These are phyloP conservation scores for Aradophagus sp. DNA, from an alignment of 1,140 invertebrate species.

Conservation along the genomic window DNA sequence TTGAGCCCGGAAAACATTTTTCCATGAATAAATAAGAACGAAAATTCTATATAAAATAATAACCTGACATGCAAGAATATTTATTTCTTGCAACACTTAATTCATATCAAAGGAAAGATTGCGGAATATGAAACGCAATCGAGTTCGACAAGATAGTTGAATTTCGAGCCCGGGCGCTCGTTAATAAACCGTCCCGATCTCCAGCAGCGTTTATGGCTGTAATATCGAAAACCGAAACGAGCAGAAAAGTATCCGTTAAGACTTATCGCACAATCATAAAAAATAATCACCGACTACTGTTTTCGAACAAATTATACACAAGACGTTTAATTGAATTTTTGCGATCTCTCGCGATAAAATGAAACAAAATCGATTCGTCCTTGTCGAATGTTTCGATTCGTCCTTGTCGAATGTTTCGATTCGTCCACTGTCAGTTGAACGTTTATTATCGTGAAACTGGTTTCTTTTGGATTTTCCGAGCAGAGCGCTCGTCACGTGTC, in stretches of 20 bases:
- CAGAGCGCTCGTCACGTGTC: constrained; percentile 21
- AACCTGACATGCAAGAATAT: background rate
- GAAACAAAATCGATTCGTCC: too few species aligned
- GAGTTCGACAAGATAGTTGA: constrained; percentile 30
- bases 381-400: too few species aligned
- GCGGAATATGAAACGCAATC: constrained; percentile 19
- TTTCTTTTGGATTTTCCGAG: constrained; percentile 32
- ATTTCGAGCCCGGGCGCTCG: constrained; percentile 17
- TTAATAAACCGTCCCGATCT: constrained; percentile 29
- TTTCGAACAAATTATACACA: too few species aligned
- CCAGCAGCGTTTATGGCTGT: constrained; percentile 23
- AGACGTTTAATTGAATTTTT: too few species aligned
- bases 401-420: too few species aligned
- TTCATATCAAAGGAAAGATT: constrained; percentile 9
- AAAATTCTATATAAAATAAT: background rate
- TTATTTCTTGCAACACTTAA: constrained; percentile 10
- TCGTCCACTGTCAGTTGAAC: constrained; percentile 1
- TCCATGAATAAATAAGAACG: too few species aligned
- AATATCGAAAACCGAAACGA: constrained; percentile 13
- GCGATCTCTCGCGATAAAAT: too few species aligned
- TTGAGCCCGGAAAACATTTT: too few species aligned
- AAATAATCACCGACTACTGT: constrained; percentile 14
- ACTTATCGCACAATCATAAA: constrained; percentile 9
- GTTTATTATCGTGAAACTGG: constrained; percentile 24
- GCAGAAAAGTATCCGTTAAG: constrained; percentile 25